Evolutionary conservation across 2,113 vertebrate species (phyloP).

Genomic region (Aythya baeri): DNA sequence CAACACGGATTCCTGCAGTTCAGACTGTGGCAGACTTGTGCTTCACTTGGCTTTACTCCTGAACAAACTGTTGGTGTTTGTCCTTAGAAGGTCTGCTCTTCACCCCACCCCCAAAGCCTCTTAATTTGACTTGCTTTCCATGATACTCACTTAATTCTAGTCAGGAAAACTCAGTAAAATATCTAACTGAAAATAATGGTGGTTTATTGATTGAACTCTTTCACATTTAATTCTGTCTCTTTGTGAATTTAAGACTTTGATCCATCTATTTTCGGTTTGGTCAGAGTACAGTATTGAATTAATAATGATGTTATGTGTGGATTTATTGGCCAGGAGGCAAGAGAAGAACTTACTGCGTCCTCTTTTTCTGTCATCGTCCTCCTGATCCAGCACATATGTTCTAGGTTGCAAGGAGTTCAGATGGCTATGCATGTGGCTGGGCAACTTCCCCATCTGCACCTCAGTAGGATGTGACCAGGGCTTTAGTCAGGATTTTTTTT

Average conservation of each 20-base stretch:
- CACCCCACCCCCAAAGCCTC: conserved; percentile 32
- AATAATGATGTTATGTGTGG: background rate
- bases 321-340: background rate
- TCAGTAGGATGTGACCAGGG: background rate
- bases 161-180: conserved; percentile 34
- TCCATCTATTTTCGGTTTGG: background rate
- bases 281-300: background rate
- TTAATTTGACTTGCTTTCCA: background rate
- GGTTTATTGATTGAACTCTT: background rate
- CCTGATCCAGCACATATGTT: background rate
- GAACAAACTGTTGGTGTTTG: conserved; percentile 63
- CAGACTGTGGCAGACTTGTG: conserved; percentile 62
- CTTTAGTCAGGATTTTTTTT: conserved; percentile 18
- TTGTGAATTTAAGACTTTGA: background rate
- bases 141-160: conserved; percentile 12
- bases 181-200: background rate
- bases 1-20: conserved; percentile 54
- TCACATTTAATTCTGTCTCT: background rate
- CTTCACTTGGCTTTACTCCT: conserved; percentile 65
- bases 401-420: background rate
- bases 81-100: conserved; percentile 64
- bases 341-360: background rate
- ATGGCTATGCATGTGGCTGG: background rate
- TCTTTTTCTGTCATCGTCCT: background rate
- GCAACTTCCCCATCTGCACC: background rate